Evolutionary conservation across 2,888 invertebrate genomes (phyloP).

Genomic region (Polymixis flavicincta): DNA sequence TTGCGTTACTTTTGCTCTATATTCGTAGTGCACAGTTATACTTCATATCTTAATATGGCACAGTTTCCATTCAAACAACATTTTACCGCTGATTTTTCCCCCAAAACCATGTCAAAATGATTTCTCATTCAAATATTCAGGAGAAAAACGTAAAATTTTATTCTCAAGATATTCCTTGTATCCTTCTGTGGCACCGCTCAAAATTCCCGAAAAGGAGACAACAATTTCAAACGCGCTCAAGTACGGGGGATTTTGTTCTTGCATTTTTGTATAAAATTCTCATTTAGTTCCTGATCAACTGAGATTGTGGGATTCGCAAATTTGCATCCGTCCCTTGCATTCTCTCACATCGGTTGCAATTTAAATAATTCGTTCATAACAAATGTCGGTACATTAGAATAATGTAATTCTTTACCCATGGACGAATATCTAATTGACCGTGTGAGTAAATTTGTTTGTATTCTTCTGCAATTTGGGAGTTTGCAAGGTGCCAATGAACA

Average conservation of each 20-base stretch:
- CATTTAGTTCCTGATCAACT: constrained; percentile 85
- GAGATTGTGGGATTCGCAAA: constrained; percentile 80
- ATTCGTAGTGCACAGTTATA: no score
- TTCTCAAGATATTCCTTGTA: constrained; percentile 47
- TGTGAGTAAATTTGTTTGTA: constrained; percentile 77
- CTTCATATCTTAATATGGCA: neutral
- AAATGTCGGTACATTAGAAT: constrained; percentile 81
- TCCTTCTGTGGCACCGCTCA: constrained; percentile 54
- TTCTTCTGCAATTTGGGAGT: constrained; percentile 64
- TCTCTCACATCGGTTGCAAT: constrained; percentile 76
- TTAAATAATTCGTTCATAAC: constrained; percentile 87
- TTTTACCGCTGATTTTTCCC: constrained; percentile 16
- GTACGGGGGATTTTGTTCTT: constrained; percentile 75
- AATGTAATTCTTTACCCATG: constrained; percentile 78
- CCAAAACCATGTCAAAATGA: constrained; percentile 33
- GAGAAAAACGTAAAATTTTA: constrained; percentile 24
- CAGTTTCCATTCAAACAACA: constrained; percentile 9
- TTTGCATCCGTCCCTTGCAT: constrained; percentile 83
- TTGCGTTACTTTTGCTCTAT: constrained; percentile 3
- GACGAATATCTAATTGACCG: constrained; percentile 84
- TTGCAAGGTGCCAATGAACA: constrained; percentile 65
- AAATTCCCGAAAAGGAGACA: constrained; percentile 67
- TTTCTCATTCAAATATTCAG: constrained; percentile 51
- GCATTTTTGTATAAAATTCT: constrained; percentile 87
- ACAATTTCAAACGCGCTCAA: constrained; percentile 69